phyloP scores from a whole-genome alignment of 2,888 invertebrate species.

The Drosophila stalkeri region DNA sequence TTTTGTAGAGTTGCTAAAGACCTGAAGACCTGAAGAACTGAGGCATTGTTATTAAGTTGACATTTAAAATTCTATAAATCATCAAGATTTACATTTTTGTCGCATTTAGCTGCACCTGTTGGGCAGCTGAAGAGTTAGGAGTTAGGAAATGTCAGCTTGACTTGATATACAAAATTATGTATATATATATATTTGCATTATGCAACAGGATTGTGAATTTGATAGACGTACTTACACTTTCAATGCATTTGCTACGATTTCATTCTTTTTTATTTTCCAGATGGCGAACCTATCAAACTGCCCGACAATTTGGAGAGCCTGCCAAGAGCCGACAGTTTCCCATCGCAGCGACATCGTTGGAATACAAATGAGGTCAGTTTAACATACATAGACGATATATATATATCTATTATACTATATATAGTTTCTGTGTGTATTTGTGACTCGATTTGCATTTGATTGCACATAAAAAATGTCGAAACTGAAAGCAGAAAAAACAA shows the following conservation, averaged over 20 bases:
- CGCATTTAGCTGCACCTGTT: slow-evolving; percentile 77
- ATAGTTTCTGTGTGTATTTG: slow-evolving; percentile 38
- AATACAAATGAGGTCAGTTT: slow-evolving; percentile 98
- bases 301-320: slow-evolving; percentile 98
- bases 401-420: slow-evolving; percentile 9
- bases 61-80: slow-evolving; percentile 76
- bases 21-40: slow-evolving; percentile 5
- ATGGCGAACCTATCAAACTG: slow-evolving; percentile 96
- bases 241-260: slow-evolving; percentile 41
- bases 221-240: slow-evolving; percentile 68
- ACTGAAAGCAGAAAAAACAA: slow-evolving; percentile 54
- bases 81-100: slow-evolving; percentile 77
- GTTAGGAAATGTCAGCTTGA: neutral
- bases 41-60: slow-evolving; percentile 63
- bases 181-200: slow-evolving; percentile 37
- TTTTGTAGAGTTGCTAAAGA: slow-evolving; percentile 15
- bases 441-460: slow-evolving; percentile 75
- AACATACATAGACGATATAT: slow-evolving; percentile 19
- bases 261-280: slow-evolving; percentile 86
- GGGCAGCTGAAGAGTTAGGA: slow-evolving; percentile 25
- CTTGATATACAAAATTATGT: slow-evolving; percentile 47
- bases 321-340: slow-evolving; percentile 97
- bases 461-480: slow-evolving; percentile 77
- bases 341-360: slow-evolving; percentile 97
- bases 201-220: slow-evolving; percentile 51